These are phyloP conservation scores for Bacillus rossius DNA, from an alignment of 1,140 invertebrate species.

Conservation along the genomic window DNA sequence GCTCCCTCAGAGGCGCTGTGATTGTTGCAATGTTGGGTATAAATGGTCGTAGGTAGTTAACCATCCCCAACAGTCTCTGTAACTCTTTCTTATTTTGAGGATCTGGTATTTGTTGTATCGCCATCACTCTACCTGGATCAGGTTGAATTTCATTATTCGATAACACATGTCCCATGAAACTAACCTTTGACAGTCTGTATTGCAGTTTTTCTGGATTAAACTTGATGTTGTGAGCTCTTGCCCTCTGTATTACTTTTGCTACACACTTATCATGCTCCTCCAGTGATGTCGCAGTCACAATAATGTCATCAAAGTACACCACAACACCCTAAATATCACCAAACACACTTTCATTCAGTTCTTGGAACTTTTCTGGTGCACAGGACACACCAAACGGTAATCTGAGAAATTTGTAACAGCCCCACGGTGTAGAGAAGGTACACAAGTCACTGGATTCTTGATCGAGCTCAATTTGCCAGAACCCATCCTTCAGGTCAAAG, in stretches of 20 bases:
- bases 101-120: constrained; percentile 31
- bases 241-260: constrained; percentile 28
- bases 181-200: constrained; percentile 32
- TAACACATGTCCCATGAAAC: constrained; percentile 38
- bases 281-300: constrained; percentile 28
- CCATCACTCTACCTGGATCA: constrained; percentile 31
- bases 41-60: constrained; percentile 35
- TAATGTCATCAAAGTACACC: constrained; percentile 36
- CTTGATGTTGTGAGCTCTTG: constrained; percentile 29
- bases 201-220: constrained; percentile 38
- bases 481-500: constrained; percentile 43
- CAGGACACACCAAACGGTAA: constrained; percentile 11
- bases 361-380: constrained; percentile 14
- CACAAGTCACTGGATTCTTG: constrained; percentile 22
- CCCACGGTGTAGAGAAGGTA: constrained; percentile 3
- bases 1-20: constrained; percentile 24
- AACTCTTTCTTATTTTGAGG: constrained; percentile 28
- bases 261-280: constrained; percentile 30
- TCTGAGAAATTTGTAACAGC: constrained; percentile 5
- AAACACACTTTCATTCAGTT: constrained; percentile 1
- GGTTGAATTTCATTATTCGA: constrained; percentile 33
- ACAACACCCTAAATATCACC: constrained; percentile 31
- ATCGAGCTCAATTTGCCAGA: constrained; percentile 40
- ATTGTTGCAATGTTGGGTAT: constrained; percentile 32
- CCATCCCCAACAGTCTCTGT: constrained; percentile 28